A percentile compares a stretch with the other conserved stretches of the same genome.
phyloP scores from a whole-genome alignment of 2,797 vertebrate genomes.

The Sebastolobus alascanus region DNA sequence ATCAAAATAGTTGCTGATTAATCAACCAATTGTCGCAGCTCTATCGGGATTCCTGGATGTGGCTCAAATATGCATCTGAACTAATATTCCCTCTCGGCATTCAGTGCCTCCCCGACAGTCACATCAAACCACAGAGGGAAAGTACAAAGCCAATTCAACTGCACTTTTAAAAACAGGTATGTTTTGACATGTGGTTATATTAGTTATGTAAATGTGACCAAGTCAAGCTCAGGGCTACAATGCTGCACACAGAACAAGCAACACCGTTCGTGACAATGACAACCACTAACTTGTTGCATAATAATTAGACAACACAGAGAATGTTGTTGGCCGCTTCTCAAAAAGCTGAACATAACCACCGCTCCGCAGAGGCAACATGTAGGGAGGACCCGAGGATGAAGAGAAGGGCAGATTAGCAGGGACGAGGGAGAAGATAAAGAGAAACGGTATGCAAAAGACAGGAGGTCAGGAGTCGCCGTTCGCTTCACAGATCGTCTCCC shows the following conservation, averaged over 20 bases:
- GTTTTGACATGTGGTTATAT: slow-evolving; percentile 12
- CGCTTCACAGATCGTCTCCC: slow-evolving; percentile 52
- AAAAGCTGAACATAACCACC: not conserved
- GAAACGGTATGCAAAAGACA: slow-evolving; percentile 23
- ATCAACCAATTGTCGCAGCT: not conserved
- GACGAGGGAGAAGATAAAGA: slow-evolving; percentile 28
- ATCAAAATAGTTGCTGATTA: not conserved
- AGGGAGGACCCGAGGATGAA: not conserved
- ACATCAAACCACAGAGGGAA: not conserved
- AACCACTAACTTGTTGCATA: slow-evolving; percentile 15
- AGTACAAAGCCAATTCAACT: not conserved
- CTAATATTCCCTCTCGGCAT: not conserved
- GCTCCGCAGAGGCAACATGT: not conserved
- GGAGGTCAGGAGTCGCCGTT: slow-evolving; percentile 48
- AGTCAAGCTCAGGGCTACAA: not conserved
- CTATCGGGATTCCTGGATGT: not conserved
- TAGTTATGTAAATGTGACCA: not conserved
- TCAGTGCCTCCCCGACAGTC: not conserved
- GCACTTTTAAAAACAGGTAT: slow-evolving; percentile 2
- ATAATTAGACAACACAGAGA: slow-evolving; percentile 24
- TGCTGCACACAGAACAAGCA: not conserved
- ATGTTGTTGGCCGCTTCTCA: slow-evolving; percentile 7
- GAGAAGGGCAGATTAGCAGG: not conserved
- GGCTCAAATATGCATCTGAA: not conserved
- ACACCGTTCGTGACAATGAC: slow-evolving; percentile 1